phyloP scores from a whole-genome alignment of 1,140 invertebrate species.

The Agrypnia vestita region DNA sequence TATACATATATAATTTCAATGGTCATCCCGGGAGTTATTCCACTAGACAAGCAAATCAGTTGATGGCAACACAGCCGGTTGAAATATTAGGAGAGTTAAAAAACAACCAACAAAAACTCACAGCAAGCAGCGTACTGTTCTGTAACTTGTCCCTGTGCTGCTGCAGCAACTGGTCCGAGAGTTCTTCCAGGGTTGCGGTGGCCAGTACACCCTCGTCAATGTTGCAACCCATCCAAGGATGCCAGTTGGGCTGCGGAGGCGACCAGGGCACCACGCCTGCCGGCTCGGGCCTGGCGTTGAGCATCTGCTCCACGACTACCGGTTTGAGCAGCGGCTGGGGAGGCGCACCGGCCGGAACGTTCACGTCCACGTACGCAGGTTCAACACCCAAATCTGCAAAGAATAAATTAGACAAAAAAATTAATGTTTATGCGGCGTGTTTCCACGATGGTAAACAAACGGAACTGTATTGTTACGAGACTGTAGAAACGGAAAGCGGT shows the following conservation, averaged over 20 bases:
- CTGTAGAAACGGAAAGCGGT: no score
- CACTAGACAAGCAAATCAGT: no score
- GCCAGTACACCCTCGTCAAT: slow-evolving; percentile 94
- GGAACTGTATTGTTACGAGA: no score
- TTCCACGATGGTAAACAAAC: no score
- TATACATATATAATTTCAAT: no score
- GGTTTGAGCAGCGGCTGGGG: slow-evolving; percentile 48
- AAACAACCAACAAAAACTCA: slow-evolving; percentile 57
- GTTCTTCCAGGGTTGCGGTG: slow-evolving; percentile 81
- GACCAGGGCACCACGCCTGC: slow-evolving; percentile 94
- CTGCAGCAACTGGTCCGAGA: slow-evolving; percentile 85
- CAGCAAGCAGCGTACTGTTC: slow-evolving; percentile 72
- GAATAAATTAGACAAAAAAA: not conserved
- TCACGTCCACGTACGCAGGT: slow-evolving; percentile 7
- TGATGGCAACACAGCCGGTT: no score
- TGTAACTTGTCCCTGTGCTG: slow-evolving; percentile 78
- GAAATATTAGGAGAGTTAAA: no score
- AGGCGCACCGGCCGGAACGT: slow-evolving; percentile 2
- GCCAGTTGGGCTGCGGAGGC: slow-evolving; percentile 96
- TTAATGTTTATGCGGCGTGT: no score
- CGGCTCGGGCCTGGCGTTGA: slow-evolving; percentile 68
- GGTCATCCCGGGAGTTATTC: no score
- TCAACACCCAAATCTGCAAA: slow-evolving; percentile 36
- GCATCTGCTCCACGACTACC: slow-evolving; percentile 63
- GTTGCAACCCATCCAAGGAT: slow-evolving; percentile 90